Base-by-base conservation (phyloP, 2,113 vertebrate species). In the Gobiocypris rarus region DNA sequence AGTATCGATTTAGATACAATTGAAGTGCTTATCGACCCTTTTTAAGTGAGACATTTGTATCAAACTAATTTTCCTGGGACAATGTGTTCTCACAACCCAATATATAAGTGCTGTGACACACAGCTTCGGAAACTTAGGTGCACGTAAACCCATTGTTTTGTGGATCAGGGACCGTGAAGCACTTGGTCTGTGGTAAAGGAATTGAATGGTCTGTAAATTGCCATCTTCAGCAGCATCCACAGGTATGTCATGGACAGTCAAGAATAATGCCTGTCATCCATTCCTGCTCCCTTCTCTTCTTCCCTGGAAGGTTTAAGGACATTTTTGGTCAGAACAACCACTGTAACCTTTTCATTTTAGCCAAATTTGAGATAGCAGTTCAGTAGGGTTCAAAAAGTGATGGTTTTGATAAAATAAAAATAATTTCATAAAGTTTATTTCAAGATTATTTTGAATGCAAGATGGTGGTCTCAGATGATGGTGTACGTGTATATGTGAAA, bases 21-120 rank as follows among this genome's bases (percentile, higher is more conserved):
- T 67, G n/a, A 79, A 45, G 76, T 79, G 43, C 78, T 80, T 80
- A 67, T 80, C 17, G 78, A 80, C 78, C 65, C 8, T 14, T 80
- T 80, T 80, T 28, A 80, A 67, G 59, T 31, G 59, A 50, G 58
- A 50, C 61, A 67, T 31, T 50, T 79, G 58, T 65, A 63, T 80
- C 45, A 80, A 80, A 67, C 59, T n/a, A 10, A 67, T 80, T 48
- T 67, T 48, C 24, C 26, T 80, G 43, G 15, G 61, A 80, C 41
- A 50, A 31, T 65, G 4, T 31, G 77, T 67, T 31, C 61, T 67
- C 43, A 65, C 41, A 45, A 67, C 15, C 59, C 43, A 80, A 48
- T 80, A 50, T 22, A 45, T 67, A 45, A 80, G 78, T 19, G 59
- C 59, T 63, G 26, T 28, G 56, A 61, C 41, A 63, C 38, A 15